Evolutionary conservation across 2,113 vertebrate species (phyloP).

Genomic region (Pygoscelis antarcticus): DNA sequence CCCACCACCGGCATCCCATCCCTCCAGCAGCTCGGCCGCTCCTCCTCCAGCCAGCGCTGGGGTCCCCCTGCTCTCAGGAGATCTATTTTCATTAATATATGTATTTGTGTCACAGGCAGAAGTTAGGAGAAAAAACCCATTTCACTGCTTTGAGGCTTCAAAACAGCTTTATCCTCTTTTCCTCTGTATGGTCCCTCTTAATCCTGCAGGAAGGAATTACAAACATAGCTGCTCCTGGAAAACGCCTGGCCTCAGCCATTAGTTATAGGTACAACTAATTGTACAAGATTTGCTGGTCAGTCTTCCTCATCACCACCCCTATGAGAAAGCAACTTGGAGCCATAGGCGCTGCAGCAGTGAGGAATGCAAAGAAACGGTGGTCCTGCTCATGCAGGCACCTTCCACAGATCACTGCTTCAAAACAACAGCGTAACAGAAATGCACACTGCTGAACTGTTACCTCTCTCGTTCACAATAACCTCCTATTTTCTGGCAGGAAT

Average conservation of each 20-base stretch:
- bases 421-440: fast-evolving
- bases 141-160: neutral
- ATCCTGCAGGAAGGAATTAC: neutral
- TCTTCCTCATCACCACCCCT: neutral
- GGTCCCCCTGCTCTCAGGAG: too few relatives aligned
- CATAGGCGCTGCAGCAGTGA: neutral
- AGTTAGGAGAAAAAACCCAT: neutral
- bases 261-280: neutral
- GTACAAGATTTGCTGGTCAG: neutral
- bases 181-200: neutral
- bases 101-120: neutral
- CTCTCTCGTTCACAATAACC: neutral
- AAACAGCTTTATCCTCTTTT: neutral
- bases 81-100: neutral
- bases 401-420: neutral
- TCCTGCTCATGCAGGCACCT: neutral
- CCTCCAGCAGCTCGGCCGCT: fast-evolving
- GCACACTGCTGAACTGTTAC: neutral
- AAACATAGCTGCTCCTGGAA: neutral
- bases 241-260: neutral
- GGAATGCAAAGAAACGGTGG: neutral
- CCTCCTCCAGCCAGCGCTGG: neutral
- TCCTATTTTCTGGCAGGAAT: neutral
- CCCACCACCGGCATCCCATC: neutral
- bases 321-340: neutral